A percentile compares a stretch with the other conserved stretches of the same genome.
Conservation (phyloP, 2,113 vertebrate species). For the Festucalex cinctus region DNA sequence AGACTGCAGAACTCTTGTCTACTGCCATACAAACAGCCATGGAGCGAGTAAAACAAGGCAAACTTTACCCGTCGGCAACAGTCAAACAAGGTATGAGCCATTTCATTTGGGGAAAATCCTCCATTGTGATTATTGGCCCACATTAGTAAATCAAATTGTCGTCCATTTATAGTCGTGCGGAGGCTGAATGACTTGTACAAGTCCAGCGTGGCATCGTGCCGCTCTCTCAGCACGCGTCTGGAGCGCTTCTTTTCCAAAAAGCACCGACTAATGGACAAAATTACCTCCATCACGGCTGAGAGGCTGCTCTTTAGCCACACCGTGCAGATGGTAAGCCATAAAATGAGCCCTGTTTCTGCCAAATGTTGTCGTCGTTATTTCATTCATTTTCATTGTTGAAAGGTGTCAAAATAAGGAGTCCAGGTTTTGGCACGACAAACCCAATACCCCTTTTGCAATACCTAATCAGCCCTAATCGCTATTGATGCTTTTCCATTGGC, state of each 20-base stretch:
- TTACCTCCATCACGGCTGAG: slow-evolving; percentile 90
- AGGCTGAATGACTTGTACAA: slow-evolving; percentile 93
- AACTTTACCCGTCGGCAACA: slow-evolving; percentile 87
- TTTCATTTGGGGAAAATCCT: background rate
- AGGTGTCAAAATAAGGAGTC: background rate
- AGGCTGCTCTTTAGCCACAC: slow-evolving; percentile 92
- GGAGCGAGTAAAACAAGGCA: slow-evolving; percentile 84
- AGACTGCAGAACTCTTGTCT: slow-evolving; percentile 88
- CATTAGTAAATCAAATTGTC: background rate
- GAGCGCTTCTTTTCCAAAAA: slow-evolving; percentile 91
- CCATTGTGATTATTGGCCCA: background rate
- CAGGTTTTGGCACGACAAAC: background rate
- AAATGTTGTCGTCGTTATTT: background rate
- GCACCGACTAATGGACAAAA: slow-evolving; percentile 90
- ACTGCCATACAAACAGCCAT: slow-evolving; percentile 85
- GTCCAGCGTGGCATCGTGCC: slow-evolving; percentile 85
- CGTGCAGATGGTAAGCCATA: slow-evolving; percentile 83
- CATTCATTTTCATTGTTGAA: background rate
- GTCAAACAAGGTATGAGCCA: slow-evolving; percentile 87
- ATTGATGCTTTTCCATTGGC: too few relatives aligned
- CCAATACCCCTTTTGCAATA: too few relatives aligned
- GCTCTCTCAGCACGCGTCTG: slow-evolving; percentile 84
- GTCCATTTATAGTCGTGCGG: slow-evolving; percentile 77
- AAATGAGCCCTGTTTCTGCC: background rate
- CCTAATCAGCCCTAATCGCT: too few relatives aligned